Evolutionary conservation across 2,888 invertebrate genomes (phyloP).

Genomic region (Melinaea menophilus): DNA sequence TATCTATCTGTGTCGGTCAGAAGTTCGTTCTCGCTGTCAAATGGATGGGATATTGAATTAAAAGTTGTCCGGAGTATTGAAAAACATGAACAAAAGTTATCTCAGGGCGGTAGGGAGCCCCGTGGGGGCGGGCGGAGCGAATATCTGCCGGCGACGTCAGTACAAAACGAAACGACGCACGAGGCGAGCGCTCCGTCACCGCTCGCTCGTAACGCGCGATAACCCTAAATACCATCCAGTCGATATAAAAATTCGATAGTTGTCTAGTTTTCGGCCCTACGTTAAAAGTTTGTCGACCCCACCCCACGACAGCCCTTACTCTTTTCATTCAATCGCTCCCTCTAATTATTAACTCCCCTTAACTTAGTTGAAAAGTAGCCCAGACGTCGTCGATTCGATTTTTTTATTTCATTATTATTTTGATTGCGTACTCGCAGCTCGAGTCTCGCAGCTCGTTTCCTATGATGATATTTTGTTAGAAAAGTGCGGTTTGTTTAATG

Average conservation of each 20-base stretch:
- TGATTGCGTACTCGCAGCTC: conserved; percentile 32
- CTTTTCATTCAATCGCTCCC: conserved; percentile 70
- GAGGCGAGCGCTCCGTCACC: conserved; percentile 63
- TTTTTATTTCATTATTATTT: conserved; percentile 66
- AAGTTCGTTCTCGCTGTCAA: too few relatives aligned
- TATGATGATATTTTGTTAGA: background rate
- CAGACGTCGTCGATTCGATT: conserved; percentile 55
- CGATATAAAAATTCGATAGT: conserved; percentile 24
- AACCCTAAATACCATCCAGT: conserved; percentile 57
- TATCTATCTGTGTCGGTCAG: too few relatives aligned
- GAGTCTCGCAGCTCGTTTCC: background rate
- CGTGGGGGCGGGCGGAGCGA: conserved; percentile 69
- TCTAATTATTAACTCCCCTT: conserved; percentile 76
- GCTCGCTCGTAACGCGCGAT: conserved; percentile 57
- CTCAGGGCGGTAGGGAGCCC: conserved; percentile 55
- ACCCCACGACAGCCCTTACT: conserved; percentile 72
- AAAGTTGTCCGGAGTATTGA: conserved; percentile 1
- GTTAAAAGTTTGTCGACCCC: conserved; percentile 72
- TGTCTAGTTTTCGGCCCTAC: conserved; percentile 36
- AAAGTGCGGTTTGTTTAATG: conserved; percentile 54
- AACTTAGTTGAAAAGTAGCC: conserved; percentile 66
- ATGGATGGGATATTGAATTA: too few relatives aligned
- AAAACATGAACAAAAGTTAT: conserved; percentile 44
- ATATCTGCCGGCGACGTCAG: conserved; percentile 47
- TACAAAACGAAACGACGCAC: conserved; percentile 66